A percentile compares a stretch with the other conserved stretches of the same genome.
These are phyloP conservation scores for Lacerta viridis DNA, from an alignment of 2,797 vertebrate species.

Conservation along the genomic window DNA sequence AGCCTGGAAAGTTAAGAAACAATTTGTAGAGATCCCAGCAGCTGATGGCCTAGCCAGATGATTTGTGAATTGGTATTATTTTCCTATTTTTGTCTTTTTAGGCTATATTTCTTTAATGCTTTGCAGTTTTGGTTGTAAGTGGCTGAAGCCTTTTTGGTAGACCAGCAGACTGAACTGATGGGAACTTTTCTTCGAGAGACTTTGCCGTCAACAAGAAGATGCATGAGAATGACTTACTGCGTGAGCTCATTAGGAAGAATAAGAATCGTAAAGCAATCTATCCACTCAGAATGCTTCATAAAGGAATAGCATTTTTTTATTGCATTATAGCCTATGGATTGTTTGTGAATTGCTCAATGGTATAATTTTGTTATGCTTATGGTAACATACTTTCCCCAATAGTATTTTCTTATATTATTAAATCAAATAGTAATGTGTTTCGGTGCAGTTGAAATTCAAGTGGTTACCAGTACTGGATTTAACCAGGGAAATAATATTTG, in stretches of 20 bases:
- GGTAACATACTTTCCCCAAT: background rate
- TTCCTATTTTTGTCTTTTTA: background rate
- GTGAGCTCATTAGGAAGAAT: background rate
- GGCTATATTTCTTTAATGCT: background rate
- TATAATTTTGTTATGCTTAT: constrained; percentile 4
- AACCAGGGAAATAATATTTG: constrained; percentile 14
- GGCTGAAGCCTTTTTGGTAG: background rate
- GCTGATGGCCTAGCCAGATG: background rate
- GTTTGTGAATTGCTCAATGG: background rate
- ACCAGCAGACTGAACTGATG: background rate
- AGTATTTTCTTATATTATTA: background rate
- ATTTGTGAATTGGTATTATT: background rate
- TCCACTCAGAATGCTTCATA: background rate
- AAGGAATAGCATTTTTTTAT: background rate
- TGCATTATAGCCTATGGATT: background rate
- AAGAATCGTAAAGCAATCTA: background rate
- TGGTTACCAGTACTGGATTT: background rate
- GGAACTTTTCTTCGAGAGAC: background rate
- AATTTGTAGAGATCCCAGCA: background rate
- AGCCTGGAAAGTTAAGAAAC: background rate
- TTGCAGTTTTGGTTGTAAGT: background rate
- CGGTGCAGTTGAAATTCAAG: constrained; percentile 8
- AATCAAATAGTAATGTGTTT: background rate
- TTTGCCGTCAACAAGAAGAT: background rate
- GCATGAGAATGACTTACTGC: background rate